phyloP scores from a whole-genome alignment of 2,888 invertebrate genomes.

The Vannuccia rotundouncinata region DNA sequence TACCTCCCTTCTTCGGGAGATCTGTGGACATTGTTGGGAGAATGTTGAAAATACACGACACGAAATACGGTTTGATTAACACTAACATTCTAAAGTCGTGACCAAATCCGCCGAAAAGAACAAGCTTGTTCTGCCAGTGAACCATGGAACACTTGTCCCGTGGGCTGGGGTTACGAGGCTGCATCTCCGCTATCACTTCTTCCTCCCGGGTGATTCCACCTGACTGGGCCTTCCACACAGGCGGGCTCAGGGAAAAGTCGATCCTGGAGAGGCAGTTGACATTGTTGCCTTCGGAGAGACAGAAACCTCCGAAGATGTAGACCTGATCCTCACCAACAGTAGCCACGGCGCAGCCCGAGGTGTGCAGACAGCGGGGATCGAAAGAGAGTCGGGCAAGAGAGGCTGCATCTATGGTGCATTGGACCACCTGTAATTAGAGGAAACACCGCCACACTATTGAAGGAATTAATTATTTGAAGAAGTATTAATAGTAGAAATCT shows the following conservation, averaged over 20 bases:
- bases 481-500: no score
- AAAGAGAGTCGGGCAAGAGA: background rate
- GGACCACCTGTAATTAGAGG: background rate
- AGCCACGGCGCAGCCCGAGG: background rate
- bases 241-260: background rate
- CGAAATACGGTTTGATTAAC: no score
- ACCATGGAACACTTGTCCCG: constrained; percentile 21
- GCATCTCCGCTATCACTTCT: background rate
- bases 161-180: background rate
- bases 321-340: background rate
- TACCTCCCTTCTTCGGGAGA: background rate
- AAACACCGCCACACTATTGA: background rate
- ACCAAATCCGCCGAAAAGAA: constrained; percentile 21
- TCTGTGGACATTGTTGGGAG: no score
- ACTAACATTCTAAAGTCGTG: background rate
- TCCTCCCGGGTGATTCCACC: background rate
- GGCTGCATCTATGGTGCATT: background rate
- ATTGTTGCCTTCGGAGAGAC: background rate
- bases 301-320: background rate
- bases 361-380: background rate
- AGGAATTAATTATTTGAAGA: no score
- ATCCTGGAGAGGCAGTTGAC: background rate
- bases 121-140: background rate
- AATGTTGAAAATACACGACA: no score
- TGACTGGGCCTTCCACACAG: background rate